A percentile compares a stretch with the other conserved stretches of the same genome.
phyloP scores from a whole-genome alignment of 2,888 invertebrate genomes.

The Blastobasis adustella region DNA sequence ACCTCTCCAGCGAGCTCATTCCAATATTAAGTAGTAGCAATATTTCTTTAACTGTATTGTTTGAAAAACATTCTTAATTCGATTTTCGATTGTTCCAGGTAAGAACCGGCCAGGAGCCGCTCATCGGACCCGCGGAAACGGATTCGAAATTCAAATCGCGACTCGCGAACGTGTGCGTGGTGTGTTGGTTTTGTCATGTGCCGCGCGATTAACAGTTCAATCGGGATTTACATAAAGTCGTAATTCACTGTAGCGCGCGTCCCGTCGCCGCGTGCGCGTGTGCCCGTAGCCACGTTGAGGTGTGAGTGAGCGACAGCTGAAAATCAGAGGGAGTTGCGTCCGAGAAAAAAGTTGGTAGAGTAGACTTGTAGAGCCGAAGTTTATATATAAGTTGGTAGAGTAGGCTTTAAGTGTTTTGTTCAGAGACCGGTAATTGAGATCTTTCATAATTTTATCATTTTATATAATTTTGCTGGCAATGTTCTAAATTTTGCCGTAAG shows the following conservation, averaged over 20 bases:
- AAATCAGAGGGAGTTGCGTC: slow-evolving; percentile 37
- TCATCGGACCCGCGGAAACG: slow-evolving; percentile 31
- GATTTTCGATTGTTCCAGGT: slow-evolving; percentile 60
- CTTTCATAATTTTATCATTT: too few relatives aligned
- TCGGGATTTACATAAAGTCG: slow-evolving; percentile 51
- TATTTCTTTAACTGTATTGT: background rate
- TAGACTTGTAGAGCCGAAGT: background rate
- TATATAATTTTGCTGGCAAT: too few relatives aligned
- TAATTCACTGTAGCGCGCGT: slow-evolving; percentile 50
- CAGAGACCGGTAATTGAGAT: too few relatives aligned
- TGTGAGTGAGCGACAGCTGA: slow-evolving; percentile 49
- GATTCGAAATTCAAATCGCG: slow-evolving; percentile 47
- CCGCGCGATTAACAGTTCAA: slow-evolving; percentile 55
- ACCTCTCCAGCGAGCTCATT: too few relatives aligned
- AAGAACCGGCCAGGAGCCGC: slow-evolving; percentile 29
- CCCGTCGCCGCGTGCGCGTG: slow-evolving; percentile 25
- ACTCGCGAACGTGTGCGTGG: slow-evolving; percentile 33
- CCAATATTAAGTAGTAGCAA: too few relatives aligned
- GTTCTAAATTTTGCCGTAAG: too few relatives aligned
- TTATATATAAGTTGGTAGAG: background rate
- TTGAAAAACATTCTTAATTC: background rate
- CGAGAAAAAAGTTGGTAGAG: background rate
- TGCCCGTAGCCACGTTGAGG: slow-evolving; percentile 27
- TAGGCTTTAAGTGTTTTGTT: background rate
- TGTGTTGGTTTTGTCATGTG: slow-evolving; percentile 51